phyloP scores from a whole-genome alignment of 2,888 invertebrate species.

The Criorhina ranunculi region DNA sequence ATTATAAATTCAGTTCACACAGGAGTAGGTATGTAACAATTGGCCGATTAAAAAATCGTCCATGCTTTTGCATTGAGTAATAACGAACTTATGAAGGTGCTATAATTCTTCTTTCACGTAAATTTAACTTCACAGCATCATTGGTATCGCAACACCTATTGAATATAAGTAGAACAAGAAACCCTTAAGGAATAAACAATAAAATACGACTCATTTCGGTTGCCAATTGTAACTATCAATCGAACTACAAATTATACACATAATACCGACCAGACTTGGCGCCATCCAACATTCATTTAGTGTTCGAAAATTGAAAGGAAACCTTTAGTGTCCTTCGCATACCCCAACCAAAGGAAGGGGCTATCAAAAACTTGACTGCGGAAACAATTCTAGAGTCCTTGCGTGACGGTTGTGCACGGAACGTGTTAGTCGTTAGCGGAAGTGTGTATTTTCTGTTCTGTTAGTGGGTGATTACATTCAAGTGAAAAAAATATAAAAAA shows the following conservation, averaged over 20 bases:
- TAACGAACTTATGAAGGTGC: too few relatives aligned
- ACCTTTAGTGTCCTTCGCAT: slow-evolving; percentile 42
- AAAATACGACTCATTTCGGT: slow-evolving; percentile 22
- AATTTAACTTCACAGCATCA: slow-evolving; percentile 12
- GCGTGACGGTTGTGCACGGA: slow-evolving; percentile 46
- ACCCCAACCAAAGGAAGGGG: slow-evolving; percentile 1
- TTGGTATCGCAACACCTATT: background rate
- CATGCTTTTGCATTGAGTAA: too few relatives aligned
- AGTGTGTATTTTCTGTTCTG: slow-evolving; percentile 1
- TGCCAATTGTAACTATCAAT: slow-evolving; percentile 27
- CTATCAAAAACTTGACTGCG: slow-evolving; percentile 17
- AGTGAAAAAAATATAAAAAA: background rate
- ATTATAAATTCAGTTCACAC: too few relatives aligned
- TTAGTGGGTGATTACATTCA: background rate
- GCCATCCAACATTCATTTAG: slow-evolving; percentile 42
- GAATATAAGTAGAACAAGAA: background rate
- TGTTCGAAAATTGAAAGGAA: slow-evolving; percentile 7
- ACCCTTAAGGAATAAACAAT: background rate
- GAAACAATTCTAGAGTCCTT: slow-evolving; percentile 34
- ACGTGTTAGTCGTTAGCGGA: slow-evolving; percentile 16
- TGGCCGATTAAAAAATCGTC: too few relatives aligned
- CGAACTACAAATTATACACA: background rate
- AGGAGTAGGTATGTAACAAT: too few relatives aligned
- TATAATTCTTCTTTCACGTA: too few relatives aligned
- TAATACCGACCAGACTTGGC: slow-evolving; percentile 40